Evolutionary conservation across 1,140 invertebrate species (phyloP), one percentile per base, ranked within the genome.

Genomic region (Meloidogyne hapla): DNA sequence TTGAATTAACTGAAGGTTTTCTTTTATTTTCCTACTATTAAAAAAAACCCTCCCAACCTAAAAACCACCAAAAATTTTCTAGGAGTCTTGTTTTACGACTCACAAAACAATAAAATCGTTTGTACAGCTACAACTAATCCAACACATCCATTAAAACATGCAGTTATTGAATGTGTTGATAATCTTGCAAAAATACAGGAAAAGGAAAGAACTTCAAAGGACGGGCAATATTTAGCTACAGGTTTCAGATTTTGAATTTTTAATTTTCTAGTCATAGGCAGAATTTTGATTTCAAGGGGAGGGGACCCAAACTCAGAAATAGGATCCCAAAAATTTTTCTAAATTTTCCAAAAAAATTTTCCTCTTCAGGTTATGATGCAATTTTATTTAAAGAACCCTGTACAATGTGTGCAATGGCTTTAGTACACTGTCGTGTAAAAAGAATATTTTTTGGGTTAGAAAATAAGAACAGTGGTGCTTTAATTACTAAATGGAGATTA

Each of bases 351-450:
- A 48, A 42, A 5, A 5, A 42, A 42, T 23, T 28, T n/a, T n/a
- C n/a, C n/a, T n/a, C 15, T 61, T 10, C 1, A 77, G 76, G 76
- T 10, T 76, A 38, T 42, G 70, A 77, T 61, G 76, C 74, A 1
- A 25, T 77, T 65, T 40, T 77, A 12, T 28, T 65, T 13, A 25
- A 18, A 21, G 77, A 78, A 33, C 75, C 75, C 3, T 78, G 77
- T 63, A 78, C 77, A 69, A 78, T 78, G 77, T 78, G 77, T 72
- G 70, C 70, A 56, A 74, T 74, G 72, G 72, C 72, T 25, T 74
- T 74, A 65, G 77, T 78, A 10, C 77, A 78, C 25, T 63, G 61
- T 13, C 63, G 77, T 8, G 65, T 63, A 15, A 78, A 78, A 40
- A 48, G 75, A 23, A 74, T 78, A 25, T 78, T 78, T 48, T 78